phyloP scores from a whole-genome alignment of 2,797 vertebrate species.

The Scolopax rusticola region DNA sequence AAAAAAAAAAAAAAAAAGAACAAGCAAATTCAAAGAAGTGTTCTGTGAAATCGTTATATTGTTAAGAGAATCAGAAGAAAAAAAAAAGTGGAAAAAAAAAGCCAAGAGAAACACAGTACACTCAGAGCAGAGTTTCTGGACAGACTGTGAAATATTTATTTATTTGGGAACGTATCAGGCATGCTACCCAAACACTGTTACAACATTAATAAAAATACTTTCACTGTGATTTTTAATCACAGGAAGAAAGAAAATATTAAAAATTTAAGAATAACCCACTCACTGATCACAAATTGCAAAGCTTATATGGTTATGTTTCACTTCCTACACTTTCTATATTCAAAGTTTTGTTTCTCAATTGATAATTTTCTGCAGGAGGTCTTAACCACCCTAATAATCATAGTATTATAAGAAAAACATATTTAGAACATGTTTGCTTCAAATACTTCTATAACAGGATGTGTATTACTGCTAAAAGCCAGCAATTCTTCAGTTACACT shows the following conservation, averaged over 20 bases:
- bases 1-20: not conserved
- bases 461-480: not conserved
- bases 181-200: not conserved
- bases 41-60: constrained; percentile 9
- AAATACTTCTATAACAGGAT: not conserved
- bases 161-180: constrained; percentile 15
- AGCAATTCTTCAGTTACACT: not conserved
- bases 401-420: not conserved
- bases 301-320: not conserved
- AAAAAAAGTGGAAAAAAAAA: not conserved
- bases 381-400: not conserved
- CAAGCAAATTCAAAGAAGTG: not conserved
- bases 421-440: not conserved
- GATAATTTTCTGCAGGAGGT: not conserved
- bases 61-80: not conserved
- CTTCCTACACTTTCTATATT: constrained; percentile 8
- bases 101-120: not conserved
- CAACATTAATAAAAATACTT: constrained; percentile 15
- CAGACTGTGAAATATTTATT: constrained; percentile 41
- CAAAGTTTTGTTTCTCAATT: not conserved
- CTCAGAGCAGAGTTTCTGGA: not conserved
- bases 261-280: not conserved
- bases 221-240: constrained; percentile 12
- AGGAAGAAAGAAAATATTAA: not conserved
- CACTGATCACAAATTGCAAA: not conserved